Evolutionary conservation across 2,113 vertebrate species (phyloP), one percentile per base, ranked within the genome.

Genomic region (Choloepus hoffmanni): DNA sequence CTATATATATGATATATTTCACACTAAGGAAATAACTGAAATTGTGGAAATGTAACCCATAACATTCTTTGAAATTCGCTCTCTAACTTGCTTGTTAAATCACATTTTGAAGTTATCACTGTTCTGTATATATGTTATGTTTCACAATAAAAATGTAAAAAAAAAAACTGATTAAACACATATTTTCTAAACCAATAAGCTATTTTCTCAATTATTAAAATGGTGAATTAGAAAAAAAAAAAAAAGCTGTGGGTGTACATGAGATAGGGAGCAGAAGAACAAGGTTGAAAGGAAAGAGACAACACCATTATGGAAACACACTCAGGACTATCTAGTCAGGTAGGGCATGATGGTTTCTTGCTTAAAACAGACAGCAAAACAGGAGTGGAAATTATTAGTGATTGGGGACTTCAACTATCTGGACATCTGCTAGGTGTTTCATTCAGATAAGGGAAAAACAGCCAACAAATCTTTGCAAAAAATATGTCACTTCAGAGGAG

Each of bases 391-490:
- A 12, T 92, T 81, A 91, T 81, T 90, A 95, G 72, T 81, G 26
- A 5, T 45, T 90, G 58, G 82, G 30, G 58, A 84, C 58, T 93
- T 92, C 36, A 76, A 65, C 70, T 81, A 93, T 77, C 82, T 90
- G 63, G n/a, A 94, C 78, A 92, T 94, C 60, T 85, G 74, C 16
- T 83, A 50, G 19, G 15, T 63, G 30, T 43, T 96, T 90, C 40
- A 76, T 85, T 94, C 82, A 91, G 45, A 50, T 68, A 76, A 88
- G 23, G 15, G 43, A 5, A 85, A 94, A 85, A 88, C 33, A 94
- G 72, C 26, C 70, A 26, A 96, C 85, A 93, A 94, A 95, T 81
- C 43, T 67, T 81, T 60, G 53, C n/a, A 79, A 26, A 58, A 92
- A 95, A 60, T 14, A 53, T 67, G 26, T 65, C 33, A 50, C 23